Conservation (phyloP, 2,797 vertebrate genomes). For the Macropus fuliginosus region DNA sequence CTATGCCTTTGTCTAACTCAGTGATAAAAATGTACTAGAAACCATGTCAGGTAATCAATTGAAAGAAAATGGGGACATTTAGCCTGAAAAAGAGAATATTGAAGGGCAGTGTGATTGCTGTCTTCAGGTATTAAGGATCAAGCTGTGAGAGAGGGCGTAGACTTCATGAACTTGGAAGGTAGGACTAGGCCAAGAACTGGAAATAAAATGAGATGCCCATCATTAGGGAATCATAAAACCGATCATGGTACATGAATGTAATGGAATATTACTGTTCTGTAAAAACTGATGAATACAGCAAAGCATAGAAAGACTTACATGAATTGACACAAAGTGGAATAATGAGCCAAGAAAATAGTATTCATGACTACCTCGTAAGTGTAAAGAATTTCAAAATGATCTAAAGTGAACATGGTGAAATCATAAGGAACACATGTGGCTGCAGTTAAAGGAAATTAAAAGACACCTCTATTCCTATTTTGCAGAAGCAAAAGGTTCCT, state of each 20-base stretch:
- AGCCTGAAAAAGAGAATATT: background rate
- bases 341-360: background rate
- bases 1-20: background rate
- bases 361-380: background rate
- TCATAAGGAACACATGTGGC: background rate
- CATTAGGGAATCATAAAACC: background rate
- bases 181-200: background rate
- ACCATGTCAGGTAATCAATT: background rate
- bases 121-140: background rate
- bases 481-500: too few species aligned
- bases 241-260: background rate
- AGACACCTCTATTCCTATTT: background rate
- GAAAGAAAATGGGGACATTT: background rate
- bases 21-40: background rate
- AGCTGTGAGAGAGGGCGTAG: background rate
- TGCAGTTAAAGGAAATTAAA: background rate
- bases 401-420: background rate
- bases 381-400: background rate
- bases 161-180: background rate
- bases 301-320: background rate
- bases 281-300: background rate
- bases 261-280: background rate
- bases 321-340: background rate
- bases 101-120: background rate
- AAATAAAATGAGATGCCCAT: background rate